phyloP scores from a whole-genome alignment of 2,888 invertebrate genomes.

The Patella ulyssiponensis region DNA sequence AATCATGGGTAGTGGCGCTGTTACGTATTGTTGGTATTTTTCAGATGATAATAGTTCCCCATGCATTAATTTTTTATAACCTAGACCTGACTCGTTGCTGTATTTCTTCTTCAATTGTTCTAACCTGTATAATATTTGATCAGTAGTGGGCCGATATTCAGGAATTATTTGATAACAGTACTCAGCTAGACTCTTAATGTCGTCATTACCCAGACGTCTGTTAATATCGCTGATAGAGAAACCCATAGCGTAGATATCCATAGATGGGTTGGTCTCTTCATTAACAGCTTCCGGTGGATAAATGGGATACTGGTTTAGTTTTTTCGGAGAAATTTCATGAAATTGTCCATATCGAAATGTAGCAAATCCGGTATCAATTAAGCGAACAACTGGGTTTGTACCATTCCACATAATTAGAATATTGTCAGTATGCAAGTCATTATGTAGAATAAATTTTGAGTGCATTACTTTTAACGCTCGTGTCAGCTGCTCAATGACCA shows the following conservation, averaged over 20 bases:
- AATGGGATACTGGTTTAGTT: background rate
- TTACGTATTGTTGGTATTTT: background rate
- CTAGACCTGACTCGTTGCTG: background rate
- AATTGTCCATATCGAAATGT: slow-evolving; percentile 16
- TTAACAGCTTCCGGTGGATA: background rate
- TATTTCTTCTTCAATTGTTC: background rate
- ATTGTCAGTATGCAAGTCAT: slow-evolving; percentile 19
- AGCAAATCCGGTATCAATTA: slow-evolving; percentile 19
- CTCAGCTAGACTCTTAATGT: background rate
- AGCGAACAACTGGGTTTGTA: slow-evolving; percentile 4
- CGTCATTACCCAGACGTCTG: background rate
- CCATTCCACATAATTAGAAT: slow-evolving; percentile 19
- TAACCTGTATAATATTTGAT: background rate
- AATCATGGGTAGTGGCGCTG: background rate
- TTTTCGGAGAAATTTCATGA: background rate
- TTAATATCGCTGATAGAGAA: background rate
- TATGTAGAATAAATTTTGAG: slow-evolving; percentile 11
- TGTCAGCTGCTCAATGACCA: background rate
- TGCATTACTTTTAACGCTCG: slow-evolving; percentile 6
- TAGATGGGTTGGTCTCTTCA: background rate
- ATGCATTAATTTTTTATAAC: background rate
- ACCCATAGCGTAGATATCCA: background rate
- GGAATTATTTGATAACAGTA: background rate
- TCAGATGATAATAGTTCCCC: background rate
- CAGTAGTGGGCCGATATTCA: background rate